phyloP scores from a whole-genome alignment of 1,140 invertebrate species.

The Eumaeus atala region DNA sequence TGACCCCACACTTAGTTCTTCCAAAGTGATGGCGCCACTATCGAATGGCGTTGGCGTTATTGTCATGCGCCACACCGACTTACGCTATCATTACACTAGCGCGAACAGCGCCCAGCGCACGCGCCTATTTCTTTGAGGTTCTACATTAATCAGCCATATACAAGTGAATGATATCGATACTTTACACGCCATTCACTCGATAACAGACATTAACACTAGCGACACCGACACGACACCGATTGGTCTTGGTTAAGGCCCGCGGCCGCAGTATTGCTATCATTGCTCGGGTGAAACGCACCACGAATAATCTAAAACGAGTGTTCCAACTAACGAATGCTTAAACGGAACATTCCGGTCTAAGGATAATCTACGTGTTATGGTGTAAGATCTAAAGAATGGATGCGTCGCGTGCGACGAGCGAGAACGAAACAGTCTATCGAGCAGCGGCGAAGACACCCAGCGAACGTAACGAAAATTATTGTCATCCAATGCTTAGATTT shows the following conservation, averaged over 20 bases:
- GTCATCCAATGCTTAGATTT: constrained; percentile 70
- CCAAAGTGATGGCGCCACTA: background rate
- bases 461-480: constrained; percentile 67
- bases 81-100: constrained; percentile 11
- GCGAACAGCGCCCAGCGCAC: no score
- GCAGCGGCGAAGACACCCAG: constrained; percentile 8
- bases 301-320: constrained; percentile 12
- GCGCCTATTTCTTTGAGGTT: background rate
- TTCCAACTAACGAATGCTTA: constrained; percentile 14
- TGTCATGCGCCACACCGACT: constrained; percentile 34
- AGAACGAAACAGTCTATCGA: constrained; percentile 32
- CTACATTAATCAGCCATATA: no score
- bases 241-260: constrained; percentile 48
- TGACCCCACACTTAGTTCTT: background rate
- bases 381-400: constrained; percentile 13
- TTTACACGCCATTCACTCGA: constrained; percentile 20
- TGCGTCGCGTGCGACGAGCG: constrained; percentile 16
- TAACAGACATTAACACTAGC: constrained; percentile 37
- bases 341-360: background rate
- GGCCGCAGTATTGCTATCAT: constrained; percentile 54
- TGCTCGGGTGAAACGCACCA: constrained; percentile 23
- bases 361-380: no score
- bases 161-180: no score
- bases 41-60: constrained; percentile 27
- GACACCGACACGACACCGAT: constrained; percentile 66